Evolutionary conservation across 1,140 invertebrate genomes (phyloP).

Genomic region (Drosophila kikkawai): DNA sequence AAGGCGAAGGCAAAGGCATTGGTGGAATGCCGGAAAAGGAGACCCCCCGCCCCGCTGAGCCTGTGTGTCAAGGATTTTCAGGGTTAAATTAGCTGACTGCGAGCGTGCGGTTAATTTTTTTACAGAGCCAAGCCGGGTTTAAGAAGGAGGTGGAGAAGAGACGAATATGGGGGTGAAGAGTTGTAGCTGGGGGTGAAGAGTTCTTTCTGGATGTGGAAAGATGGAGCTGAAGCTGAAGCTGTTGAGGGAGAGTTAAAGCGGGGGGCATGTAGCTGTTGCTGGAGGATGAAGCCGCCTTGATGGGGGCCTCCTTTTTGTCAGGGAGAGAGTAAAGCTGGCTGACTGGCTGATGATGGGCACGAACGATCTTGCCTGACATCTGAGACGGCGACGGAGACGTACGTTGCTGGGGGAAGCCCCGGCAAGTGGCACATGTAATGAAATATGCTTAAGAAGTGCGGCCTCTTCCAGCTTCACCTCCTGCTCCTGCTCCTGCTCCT

Average conservation of each 20-base stretch:
- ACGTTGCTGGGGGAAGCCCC: constrained; percentile 4
- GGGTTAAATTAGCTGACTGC: constrained; percentile 77
- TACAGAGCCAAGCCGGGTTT: constrained; percentile 13
- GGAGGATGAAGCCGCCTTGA: background rate
- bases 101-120: constrained; percentile 75
- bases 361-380: constrained; percentile 74
- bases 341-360: constrained; percentile 51
- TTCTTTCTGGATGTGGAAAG: background rate
- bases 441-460: constrained; percentile 77
- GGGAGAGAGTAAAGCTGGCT: background rate
- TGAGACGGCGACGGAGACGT: constrained; percentile 46
- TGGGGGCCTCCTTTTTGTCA: background rate
- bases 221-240: background rate
- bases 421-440: constrained; percentile 59
- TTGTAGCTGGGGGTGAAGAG: background rate
- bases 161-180: background rate
- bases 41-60: background rate
- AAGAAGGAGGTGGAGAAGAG: background rate
- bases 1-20: background rate
- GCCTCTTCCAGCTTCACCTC: constrained; percentile 5
- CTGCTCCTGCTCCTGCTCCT: constrained; percentile 29
- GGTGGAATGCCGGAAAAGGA: background rate
- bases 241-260: background rate
- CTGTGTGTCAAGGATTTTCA: constrained; percentile 58
- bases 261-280: background rate